These are phyloP conservation scores for Rhodophaea formosa DNA, from an alignment of 2,888 invertebrate genomes.

Conservation along the genomic window DNA sequence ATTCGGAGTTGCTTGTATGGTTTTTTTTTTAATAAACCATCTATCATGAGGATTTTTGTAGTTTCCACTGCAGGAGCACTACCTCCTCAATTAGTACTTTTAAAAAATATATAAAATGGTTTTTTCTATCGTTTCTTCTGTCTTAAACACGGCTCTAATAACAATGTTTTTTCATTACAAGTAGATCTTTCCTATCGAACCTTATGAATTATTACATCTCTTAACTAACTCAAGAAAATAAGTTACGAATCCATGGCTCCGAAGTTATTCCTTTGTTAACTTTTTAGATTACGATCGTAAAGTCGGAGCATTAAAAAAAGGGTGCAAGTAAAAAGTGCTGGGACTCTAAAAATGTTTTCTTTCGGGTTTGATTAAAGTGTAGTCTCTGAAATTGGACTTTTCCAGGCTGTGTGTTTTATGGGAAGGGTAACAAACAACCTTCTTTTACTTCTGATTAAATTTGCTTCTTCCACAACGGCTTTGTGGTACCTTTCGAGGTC, in stretches of 20 bases:
- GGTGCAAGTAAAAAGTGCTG: background rate
- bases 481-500: constrained; percentile 27
- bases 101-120: no score
- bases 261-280: background rate
- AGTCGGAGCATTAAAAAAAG: background rate
- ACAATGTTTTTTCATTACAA: no score
- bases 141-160: no score
- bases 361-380: constrained; percentile 1
- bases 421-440: background rate
- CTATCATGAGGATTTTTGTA: no score
- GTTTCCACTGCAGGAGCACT: no score
- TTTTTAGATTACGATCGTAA: background rate
- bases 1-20: no score
- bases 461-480: constrained; percentile 17
- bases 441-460: constrained; percentile 27
- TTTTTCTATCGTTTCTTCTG: no score
- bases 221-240: background rate
- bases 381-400: background rate
- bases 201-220: background rate
- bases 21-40: no score
- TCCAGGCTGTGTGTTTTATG: constrained; percentile 10
- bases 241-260: background rate
- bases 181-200: no score
- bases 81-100: no score
- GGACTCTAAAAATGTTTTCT: background rate